Evolutionary conservation across 2,113 vertebrate species (phyloP).

Genomic region (Rhabdomys dilectus): DNA sequence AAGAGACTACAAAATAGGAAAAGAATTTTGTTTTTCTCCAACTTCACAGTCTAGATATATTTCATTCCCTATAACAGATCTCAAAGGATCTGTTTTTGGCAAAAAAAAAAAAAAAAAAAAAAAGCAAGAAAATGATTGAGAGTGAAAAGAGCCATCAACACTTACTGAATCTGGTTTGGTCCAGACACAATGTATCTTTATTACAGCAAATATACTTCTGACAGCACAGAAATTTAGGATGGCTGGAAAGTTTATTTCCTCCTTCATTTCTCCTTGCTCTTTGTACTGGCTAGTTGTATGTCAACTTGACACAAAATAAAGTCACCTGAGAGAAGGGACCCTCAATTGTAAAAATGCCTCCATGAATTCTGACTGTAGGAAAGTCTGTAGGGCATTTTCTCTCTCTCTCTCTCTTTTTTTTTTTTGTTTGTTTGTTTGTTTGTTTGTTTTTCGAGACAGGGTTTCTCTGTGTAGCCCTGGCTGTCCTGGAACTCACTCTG

Average conservation of each 20-base stretch:
- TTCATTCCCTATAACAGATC: slow-evolving; percentile 73
- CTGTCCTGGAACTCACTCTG: too few species aligned
- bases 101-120: neutral
- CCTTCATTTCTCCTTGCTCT: slow-evolving; percentile 54
- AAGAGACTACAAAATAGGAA: slow-evolving; percentile 78
- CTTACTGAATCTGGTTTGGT: slow-evolving; percentile 37
- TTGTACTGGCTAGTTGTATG: neutral
- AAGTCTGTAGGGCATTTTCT: neutral
- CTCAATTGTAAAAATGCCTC: neutral
- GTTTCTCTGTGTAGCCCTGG: too few species aligned
- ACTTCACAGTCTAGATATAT: slow-evolving; percentile 81
- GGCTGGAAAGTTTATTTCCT: slow-evolving; percentile 13
- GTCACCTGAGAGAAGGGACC: neutral
- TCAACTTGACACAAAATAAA: neutral
- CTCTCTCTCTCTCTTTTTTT: too few species aligned
- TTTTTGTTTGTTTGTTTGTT: too few species aligned
- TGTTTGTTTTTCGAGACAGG: too few species aligned
- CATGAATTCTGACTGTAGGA: neutral
- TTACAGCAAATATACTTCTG: slow-evolving; percentile 21
- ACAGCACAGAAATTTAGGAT: slow-evolving; percentile 35
- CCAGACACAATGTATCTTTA: slow-evolving; percentile 44
- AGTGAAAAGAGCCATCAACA: slow-evolving; percentile 41
- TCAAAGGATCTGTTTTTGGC: slow-evolving; percentile 82
- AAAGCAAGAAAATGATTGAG: slow-evolving; percentile 53
- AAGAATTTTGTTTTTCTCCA: slow-evolving; percentile 86